Evolutionary conservation across 2,888 invertebrate species (phyloP), one percentile per base, ranked within the genome.

Genomic region (Anthophora plumipes): DNA sequence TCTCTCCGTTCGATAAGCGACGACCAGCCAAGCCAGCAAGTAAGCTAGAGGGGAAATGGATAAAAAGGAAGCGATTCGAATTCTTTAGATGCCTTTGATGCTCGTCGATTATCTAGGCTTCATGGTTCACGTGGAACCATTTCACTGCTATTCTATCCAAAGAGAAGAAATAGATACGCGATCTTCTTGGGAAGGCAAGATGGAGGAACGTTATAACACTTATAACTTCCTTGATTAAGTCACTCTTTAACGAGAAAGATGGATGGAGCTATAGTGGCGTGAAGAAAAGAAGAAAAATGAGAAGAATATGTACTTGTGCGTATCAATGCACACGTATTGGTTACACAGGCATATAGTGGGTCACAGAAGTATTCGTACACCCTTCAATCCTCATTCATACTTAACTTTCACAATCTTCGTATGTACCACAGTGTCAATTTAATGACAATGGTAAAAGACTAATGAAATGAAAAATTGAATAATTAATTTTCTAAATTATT

Each of bases 161-260:
- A 14, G 14, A 22, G 25, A 9, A 22, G 22, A 54, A 14, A 4
- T 22, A 48, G 48, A 57, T 69, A 66, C n/a, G 37, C 22, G 61
- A 67, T 64, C 43, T 50, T 14, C 1, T 41, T 39, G 20, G 37
- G 31, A 46, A 39, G 50, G 17, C 12, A 43, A 43, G 37, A 37
- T 17, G 41, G 25, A 25, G 25, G 52, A 50, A 52, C 57, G 64
- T 54, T 60, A 20, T 37, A 31, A 52, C 63, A 20, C 57, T 66
- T 70, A 60, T 70, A 64, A 66, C 64, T 69, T 64, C 46, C 31
- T 69, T 69, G 59, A 75, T 64, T 59, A 75, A 78, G 64, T 54
- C 46, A 25, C 52, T 52, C 55, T 60, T 59, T 39, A 41, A 59
- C 14, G 75, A 69, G 52, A 68, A n/a, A 59, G 69, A 78, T 48